Conservation (phyloP, 2,113 vertebrate species). For the Serilophus lunatus region DNA sequence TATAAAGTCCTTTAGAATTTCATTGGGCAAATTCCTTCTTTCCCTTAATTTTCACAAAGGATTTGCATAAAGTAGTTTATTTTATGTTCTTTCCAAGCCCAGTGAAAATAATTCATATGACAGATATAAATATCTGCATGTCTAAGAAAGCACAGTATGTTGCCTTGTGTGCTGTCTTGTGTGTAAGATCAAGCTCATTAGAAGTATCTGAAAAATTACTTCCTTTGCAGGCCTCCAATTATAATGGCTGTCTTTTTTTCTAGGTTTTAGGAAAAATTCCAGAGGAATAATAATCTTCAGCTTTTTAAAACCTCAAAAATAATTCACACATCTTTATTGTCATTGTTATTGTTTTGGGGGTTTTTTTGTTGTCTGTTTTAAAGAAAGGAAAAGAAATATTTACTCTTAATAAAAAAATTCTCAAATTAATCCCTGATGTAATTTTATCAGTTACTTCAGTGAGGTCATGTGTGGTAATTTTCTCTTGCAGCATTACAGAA, state of each 20-base stretch:
- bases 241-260: not conserved
- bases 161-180: not conserved
- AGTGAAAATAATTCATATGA: not conserved
- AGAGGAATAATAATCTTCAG: not conserved
- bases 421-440: not conserved
- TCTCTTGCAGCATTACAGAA: not conserved
- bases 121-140: not conserved
- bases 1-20: not conserved
- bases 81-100: not conserved
- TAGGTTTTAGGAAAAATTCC: not conserved
- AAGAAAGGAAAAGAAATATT: rapidly evolving
- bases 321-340: not conserved
- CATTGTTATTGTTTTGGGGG: too few species aligned
- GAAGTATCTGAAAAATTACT: not conserved
- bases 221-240: not conserved
- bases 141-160: not conserved
- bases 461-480: not conserved
- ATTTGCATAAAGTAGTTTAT: not conserved
- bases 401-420: not conserved
- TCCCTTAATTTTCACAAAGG: not conserved
- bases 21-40: not conserved
- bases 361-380: too few species aligned
- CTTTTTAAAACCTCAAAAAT: not conserved
- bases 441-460: not conserved
- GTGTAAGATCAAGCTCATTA: not conserved